Percentiles rank a stretch among this genome's conserved stretches.
Evolutionary conservation across 2,797 vertebrate genomes (phyloP).

Genomic region (Argentina silus): DNA sequence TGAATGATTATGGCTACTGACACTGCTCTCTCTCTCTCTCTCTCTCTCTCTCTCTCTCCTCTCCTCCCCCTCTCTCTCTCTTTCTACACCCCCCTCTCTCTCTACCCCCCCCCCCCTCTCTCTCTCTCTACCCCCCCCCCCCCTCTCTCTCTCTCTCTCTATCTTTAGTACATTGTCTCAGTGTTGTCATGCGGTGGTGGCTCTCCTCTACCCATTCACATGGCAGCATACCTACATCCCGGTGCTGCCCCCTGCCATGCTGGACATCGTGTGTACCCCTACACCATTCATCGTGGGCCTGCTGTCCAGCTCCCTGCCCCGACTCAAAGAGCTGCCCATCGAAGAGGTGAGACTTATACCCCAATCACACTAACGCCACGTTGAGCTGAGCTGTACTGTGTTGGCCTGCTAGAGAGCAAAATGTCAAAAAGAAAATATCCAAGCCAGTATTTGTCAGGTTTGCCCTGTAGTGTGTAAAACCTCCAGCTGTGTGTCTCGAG

Average conservation of each 20-base stretch:
- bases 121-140: not conserved
- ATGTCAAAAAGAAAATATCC: too few relatives aligned
- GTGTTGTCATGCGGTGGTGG: conserved; percentile 94
- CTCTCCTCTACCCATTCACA: conserved; percentile 93
- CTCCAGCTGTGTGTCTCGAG: not conserved
- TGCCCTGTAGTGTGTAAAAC: not conserved
- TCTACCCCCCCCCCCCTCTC: not conserved
- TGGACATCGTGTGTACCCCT: conserved; percentile 81
- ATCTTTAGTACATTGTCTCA: conserved; percentile 90
- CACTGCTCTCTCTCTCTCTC: not conserved
- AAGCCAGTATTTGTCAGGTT: too few relatives aligned
- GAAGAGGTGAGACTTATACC: conserved; percentile 85
- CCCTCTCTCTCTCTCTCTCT: conserved; percentile 13
- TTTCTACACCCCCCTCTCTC: not conserved
- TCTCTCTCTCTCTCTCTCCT: not conserved
- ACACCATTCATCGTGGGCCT: conserved; percentile 96
- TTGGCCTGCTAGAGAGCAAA: too few relatives aligned
- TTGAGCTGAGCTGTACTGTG: too few relatives aligned
- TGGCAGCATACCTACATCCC: conserved; percentile 99
- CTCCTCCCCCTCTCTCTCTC: too few relatives aligned
- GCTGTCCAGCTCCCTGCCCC: conserved; percentile 91
- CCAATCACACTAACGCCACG: not conserved
- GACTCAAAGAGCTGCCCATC: conserved; percentile 92
- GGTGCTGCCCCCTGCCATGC: conserved; percentile 93
- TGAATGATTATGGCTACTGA: too few relatives aligned